Evolutionary conservation across 2,888 invertebrate species (phyloP).

Genomic region (Blomia tropicalis): DNA sequence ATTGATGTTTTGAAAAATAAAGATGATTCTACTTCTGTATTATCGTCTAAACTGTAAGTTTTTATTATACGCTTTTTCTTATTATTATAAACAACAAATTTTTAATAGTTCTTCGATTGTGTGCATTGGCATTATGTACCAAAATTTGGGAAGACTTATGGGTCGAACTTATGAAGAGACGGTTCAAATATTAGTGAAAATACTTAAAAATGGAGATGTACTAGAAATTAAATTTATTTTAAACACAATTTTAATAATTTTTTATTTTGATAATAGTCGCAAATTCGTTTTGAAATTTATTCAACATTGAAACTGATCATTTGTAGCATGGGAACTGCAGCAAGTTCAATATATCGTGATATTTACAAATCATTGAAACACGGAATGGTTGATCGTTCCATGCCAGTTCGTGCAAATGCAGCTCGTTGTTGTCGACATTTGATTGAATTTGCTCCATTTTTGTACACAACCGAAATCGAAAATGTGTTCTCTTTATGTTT

Average conservation of each 20-base stretch:
- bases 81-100: too few relatives aligned
- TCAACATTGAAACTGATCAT: constrained; percentile 78
- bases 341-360: constrained; percentile 65
- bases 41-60: constrained; percentile 26
- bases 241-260: constrained; percentile 10
- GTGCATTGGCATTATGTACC: constrained; percentile 91
- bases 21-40: constrained; percentile 89
- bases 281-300: constrained; percentile 91
- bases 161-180: constrained; percentile 96
- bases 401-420: constrained; percentile 81
- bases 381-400: constrained; percentile 72
- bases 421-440: constrained; percentile 73
- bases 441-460: constrained; percentile 61
- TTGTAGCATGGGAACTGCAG: constrained; percentile 85
- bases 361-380: constrained; percentile 77
- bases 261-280: constrained; percentile 45
- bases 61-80: too few relatives aligned
- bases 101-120: constrained; percentile 72
- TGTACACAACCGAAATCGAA: constrained; percentile 76
- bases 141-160: constrained; percentile 94
- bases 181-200: constrained; percentile 72
- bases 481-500: constrained; percentile 77
- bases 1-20: constrained; percentile 91
- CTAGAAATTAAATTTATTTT: not conserved
- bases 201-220: constrained; percentile 68